These are phyloP conservation scores for Pollenia angustigena DNA, from an alignment of 2,888 invertebrate species.

Conservation along the genomic window DNA sequence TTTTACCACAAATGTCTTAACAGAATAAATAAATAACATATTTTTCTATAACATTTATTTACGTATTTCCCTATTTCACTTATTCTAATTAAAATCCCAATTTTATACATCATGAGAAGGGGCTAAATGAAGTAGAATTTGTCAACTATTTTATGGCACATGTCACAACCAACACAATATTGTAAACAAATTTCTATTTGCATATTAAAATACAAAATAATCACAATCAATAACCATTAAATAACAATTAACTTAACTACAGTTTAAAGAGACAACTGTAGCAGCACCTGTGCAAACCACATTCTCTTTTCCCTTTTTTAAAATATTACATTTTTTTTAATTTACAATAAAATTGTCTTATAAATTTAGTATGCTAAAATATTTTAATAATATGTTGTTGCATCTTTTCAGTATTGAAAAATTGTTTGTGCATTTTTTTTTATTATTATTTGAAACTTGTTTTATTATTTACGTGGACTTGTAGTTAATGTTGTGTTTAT, in stretches of 20 bases:
- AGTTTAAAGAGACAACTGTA: slow-evolving; percentile 26
- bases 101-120: too few relatives aligned
- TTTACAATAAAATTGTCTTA: slow-evolving; percentile 23
- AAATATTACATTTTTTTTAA: not conserved
- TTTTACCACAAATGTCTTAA: too few relatives aligned
- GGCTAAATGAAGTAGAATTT: too few relatives aligned
- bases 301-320: not conserved
- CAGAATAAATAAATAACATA: too few relatives aligned
- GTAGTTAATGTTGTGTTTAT: not conserved
- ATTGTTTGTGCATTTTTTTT: slow-evolving; percentile 17
- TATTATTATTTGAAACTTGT: slow-evolving; percentile 1
- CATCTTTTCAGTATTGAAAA: slow-evolving; percentile 43
- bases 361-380: slow-evolving; percentile 26
- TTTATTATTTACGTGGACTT: slow-evolving; percentile 2
- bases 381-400: slow-evolving; percentile 11
- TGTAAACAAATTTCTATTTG: not conserved
- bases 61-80: too few relatives aligned
- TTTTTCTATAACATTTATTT: too few relatives aligned
- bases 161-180: slow-evolving; percentile 2
- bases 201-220: slow-evolving; percentile 2
- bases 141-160: not conserved
- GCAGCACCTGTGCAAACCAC: slow-evolving; percentile 47
- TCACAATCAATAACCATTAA: slow-evolving; percentile 11
- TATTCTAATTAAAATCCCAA: too few relatives aligned
- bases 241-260: slow-evolving; percentile 20